Evolutionary conservation across 2,113 vertebrate species (phyloP), one percentile per base, ranked within the genome.

Genomic region (Myotis davidii): DNA sequence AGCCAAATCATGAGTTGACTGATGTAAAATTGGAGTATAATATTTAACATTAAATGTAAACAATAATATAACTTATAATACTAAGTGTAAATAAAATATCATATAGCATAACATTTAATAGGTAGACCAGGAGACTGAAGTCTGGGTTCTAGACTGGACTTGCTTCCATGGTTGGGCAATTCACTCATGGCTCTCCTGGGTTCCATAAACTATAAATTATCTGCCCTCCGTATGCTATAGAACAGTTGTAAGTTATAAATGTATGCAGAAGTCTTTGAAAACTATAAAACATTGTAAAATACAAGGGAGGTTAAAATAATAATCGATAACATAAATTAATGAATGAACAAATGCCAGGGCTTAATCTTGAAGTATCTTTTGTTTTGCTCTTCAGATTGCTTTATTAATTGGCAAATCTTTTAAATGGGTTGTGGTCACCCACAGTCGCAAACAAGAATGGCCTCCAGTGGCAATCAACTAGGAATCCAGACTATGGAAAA

Each of bases 1-100:
- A 74, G 9, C 21, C 5, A 54, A 45, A 37, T 34, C 37, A 7
- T 59, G 45, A 88, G 2, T 70, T 64, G 8, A 56, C n/a, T 54
- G n/a, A 27, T 77, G 85, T 5, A 79, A 67, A 83, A 61, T 37
- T 54, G 48, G 17, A 79, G 3, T 45, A 20, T 79, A 83, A 20
- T 90, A 88, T 70, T 88, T 93, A 82, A 88, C 20, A 69, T 70
- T 77, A 50, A 81, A 17, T 94, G 20, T 84, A 77, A 50, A 16
- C 27, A 45, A 37, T 39, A 25, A 50, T 17, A 52, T 56, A 70
- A 45, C 45, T 72, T 27, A 61, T 2, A 76, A 37, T 32, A 54
- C 42, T 81, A 77, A 56, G 27, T 37, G 5, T 79, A 72, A 88
- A 37, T 79, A 81, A 69, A 45, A 70, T 64, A 77, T 59, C 56